phyloP scores from a whole-genome alignment of 1,140 invertebrate genomes.

The Lamellibrachia luymesi region DNA sequence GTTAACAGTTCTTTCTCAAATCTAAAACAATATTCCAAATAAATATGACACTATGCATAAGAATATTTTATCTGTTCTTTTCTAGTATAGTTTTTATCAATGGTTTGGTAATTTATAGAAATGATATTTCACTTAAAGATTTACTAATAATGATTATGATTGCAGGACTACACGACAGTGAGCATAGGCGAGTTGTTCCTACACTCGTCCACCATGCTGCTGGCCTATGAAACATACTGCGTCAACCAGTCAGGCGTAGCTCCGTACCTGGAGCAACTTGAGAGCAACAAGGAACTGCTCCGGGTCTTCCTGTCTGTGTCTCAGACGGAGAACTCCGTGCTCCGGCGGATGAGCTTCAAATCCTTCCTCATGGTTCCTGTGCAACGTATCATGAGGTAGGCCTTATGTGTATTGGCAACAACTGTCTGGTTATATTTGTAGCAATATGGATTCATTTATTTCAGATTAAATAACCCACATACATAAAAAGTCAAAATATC shows the following conservation, averaged over 20 bases:
- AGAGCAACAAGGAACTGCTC: constrained; percentile 92
- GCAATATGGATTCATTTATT: not conserved
- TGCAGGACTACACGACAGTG: constrained; percentile 76
- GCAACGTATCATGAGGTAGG: constrained; percentile 63
- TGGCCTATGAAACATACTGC: constrained; percentile 93
- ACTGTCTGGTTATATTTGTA: not conserved
- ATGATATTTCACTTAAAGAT: not conserved
- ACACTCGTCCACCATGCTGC: constrained; percentile 87
- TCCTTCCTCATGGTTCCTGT: constrained; percentile 86
- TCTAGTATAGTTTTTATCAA: no score
- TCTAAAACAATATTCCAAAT: not conserved
- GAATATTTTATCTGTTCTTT: no score
- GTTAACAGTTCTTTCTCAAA: no score
- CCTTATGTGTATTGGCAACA: constrained; percentile 19
- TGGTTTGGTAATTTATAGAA: not conserved
- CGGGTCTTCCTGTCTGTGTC: constrained; percentile 92
- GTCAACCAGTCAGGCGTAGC: constrained; percentile 83
- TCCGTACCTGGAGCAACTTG: constrained; percentile 81
- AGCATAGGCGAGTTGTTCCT: constrained; percentile 89
- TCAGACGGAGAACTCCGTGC: constrained; percentile 91
- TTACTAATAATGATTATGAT: constrained; percentile 21
- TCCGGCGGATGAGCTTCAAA: constrained; percentile 92
- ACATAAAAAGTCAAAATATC: not conserved
- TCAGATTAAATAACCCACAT: not conserved
- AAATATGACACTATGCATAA: no score